These are phyloP conservation scores for Gallirallus australis DNA, from an alignment of 2,797 vertebrate species.

Conservation along the genomic window DNA sequence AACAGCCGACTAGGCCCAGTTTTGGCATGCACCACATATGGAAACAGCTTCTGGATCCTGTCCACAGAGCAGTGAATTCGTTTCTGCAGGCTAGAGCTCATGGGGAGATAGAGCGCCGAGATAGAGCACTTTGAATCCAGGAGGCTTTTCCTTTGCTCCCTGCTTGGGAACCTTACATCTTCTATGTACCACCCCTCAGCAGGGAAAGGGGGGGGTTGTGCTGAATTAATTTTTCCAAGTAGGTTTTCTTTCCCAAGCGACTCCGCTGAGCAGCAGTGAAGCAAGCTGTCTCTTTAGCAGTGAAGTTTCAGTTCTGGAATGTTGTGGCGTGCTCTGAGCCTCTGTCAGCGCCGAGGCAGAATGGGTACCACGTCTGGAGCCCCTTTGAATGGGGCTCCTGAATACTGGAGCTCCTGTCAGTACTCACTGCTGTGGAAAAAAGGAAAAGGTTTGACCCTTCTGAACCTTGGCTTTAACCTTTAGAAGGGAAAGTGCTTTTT, in stretches of 20 bases:
- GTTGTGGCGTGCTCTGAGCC: fast-evolving
- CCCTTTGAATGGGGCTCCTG: background rate
- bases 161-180: background rate
- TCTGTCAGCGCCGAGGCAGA: background rate
- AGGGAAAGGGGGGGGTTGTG: background rate
- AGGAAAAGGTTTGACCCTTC: background rate
- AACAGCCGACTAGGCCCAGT: constrained; percentile 68
- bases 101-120: constrained; percentile 14
- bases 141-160: background rate
- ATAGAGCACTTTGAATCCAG: constrained; percentile 51
- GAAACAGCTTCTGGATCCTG: constrained; percentile 69
- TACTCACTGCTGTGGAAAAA: background rate
- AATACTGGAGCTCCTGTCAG: background rate
- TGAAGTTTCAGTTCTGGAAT: background rate
- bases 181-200: background rate
- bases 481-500: background rate
- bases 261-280: background rate
- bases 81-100: constrained; percentile 67
- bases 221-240: background rate
- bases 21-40: constrained; percentile 62
- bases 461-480: background rate
- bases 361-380: background rate
- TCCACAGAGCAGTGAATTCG: constrained; percentile 60
- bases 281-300: background rate
- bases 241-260: background rate